These are phyloP conservation scores for Ptychodera flava DNA, from an alignment of 35 echinoderm and acorn worm species.

Conservation along the genomic window DNA sequence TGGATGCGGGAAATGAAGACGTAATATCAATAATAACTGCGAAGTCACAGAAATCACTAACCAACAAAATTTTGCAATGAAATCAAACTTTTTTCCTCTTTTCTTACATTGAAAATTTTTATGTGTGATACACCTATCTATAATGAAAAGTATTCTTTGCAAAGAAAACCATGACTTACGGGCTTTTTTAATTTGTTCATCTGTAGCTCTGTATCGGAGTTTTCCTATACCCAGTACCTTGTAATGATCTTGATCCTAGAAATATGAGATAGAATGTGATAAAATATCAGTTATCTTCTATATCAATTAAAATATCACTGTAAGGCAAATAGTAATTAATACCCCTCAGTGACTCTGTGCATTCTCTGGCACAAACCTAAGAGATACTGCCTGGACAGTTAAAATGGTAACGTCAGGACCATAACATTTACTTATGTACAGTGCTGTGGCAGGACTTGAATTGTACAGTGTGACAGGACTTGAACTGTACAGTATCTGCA, in stretches of 20 bases:
- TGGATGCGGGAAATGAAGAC: no score
- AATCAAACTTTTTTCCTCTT: no score
- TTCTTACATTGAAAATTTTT: no score
- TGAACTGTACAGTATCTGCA: no score
- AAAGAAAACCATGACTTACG: constrained; percentile 51
- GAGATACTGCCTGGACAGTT: background rate
- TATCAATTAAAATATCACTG: background rate
- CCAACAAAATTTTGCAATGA: no score
- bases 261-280: constrained; percentile 1
- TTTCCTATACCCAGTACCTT: constrained; percentile 78
- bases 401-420: background rate
- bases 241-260: constrained; percentile 93
- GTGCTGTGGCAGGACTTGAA: no score
- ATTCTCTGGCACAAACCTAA: background rate
- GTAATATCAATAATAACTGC: no score
- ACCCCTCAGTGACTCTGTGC: background rate
- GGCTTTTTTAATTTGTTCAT: constrained; percentile 83
- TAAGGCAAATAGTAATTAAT: background rate
- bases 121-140: no score
- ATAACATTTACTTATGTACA: no score
- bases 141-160: no score
- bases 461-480: no score
- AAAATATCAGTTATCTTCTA: background rate
- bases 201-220: constrained; percentile 62
- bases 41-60: no score